Conservation (phyloP, 2,888 invertebrate species). For the Watsonalla cultraria region DNA sequence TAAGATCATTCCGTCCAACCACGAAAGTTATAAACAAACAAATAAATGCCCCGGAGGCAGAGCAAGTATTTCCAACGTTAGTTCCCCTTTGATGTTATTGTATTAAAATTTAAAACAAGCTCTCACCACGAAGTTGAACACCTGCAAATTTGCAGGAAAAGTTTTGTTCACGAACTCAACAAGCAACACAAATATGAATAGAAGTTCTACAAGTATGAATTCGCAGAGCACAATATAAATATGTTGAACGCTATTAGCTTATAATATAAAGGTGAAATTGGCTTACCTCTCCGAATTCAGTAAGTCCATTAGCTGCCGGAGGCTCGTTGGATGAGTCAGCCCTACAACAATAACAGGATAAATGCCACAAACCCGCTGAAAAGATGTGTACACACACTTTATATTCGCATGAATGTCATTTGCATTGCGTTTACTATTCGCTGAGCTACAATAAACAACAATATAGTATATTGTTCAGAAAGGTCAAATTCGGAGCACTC, state of each 20-base stretch:
- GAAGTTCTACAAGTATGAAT: neutral
- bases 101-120: too few relatives aligned
- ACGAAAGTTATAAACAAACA: too few relatives aligned
- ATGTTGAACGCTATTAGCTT: conserved; percentile 2
- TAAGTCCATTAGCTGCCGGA: conserved; percentile 67
- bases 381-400: neutral
- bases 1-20: too few relatives aligned
- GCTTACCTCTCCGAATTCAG: conserved; percentile 76
- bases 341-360: conserved; percentile 62
- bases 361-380: conserved; percentile 8
- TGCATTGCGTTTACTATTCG: conserved; percentile 1
- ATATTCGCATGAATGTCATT: conserved; percentile 10
- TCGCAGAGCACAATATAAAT: conserved; percentile 8
- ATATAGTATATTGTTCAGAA: too few relatives aligned
- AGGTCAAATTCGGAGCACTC: too few relatives aligned
- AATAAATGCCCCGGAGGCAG: too few relatives aligned
- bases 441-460: neutral
- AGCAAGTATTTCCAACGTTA: too few relatives aligned
- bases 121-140: too few relatives aligned
- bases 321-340: conserved; percentile 76
- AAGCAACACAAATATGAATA: too few relatives aligned
- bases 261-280: conserved; percentile 12
- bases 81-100: too few relatives aligned
- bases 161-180: too few relatives aligned
- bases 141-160: too few relatives aligned